phyloP scores from a whole-genome alignment of 2,113 vertebrate genomes.

The Halcyon senegalensis region DNA sequence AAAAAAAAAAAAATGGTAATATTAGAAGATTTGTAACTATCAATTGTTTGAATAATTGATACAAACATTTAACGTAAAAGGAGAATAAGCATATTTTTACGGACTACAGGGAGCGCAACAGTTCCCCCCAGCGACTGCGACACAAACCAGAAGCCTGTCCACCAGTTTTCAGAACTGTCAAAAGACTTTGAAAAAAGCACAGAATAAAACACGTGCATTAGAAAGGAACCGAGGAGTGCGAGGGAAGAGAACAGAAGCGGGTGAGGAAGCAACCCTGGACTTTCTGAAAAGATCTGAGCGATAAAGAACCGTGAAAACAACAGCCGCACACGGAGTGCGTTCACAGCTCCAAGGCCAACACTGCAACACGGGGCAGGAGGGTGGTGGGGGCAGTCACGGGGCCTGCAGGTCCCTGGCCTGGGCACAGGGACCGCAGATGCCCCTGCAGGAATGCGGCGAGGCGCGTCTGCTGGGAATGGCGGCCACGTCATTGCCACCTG shows the following conservation, averaged over 20 bases:
- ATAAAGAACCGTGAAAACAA: background rate
- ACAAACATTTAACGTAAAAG: fast-evolving
- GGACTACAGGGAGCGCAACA: fast-evolving
- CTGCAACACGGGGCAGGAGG: background rate
- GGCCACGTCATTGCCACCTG: too few relatives aligned
- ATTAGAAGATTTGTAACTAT: background rate
- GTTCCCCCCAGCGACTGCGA: background rate
- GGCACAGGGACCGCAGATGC: background rate
- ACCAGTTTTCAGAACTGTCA: fast-evolving
- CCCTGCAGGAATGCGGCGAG: background rate
- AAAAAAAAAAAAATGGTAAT: background rate
- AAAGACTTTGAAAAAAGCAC: background rate
- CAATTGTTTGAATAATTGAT: fast-evolving
- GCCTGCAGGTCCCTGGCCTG: background rate
- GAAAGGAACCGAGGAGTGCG: background rate
- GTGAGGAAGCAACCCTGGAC: fast-evolving
- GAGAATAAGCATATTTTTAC: fast-evolving
- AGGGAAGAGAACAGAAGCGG: too few relatives aligned
- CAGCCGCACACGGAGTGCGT: fast-evolving
- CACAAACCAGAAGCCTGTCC: fast-evolving
- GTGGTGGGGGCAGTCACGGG: too few relatives aligned
- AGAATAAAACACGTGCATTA: fast-evolving
- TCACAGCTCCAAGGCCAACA: background rate
- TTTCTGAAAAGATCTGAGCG: too few relatives aligned
- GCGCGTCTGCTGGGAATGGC: too few relatives aligned